Conservation (phyloP, 2,888 invertebrate genomes). For the Lymantria dispar region DNA sequence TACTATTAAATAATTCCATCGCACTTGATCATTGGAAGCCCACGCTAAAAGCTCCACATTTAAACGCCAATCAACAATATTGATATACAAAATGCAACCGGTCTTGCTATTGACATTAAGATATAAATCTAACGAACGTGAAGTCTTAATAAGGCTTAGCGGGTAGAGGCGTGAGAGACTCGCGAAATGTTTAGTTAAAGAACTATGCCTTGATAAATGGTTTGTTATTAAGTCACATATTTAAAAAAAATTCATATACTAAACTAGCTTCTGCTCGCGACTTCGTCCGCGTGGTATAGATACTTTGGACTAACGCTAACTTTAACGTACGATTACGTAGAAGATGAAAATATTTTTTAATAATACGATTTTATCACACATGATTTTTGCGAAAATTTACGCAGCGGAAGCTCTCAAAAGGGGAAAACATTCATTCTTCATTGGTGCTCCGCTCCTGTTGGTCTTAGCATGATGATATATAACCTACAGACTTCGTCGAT, state of each 20-base stretch:
- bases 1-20: slow-evolving; percentile 13
- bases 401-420: no score
- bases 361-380: no score
- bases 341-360: no score
- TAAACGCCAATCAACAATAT: slow-evolving; percentile 27
- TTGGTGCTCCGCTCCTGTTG: no score
- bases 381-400: no score
- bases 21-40: slow-evolving; percentile 7
- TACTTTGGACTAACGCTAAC: no score
- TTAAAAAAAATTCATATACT: neutral
- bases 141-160: slow-evolving; percentile 30
- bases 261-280: no score
- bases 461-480: no score
- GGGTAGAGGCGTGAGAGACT: slow-evolving; percentile 24
- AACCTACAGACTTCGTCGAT: no score
- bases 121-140: slow-evolving; percentile 33
- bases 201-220: slow-evolving; percentile 4
- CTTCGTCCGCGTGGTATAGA: no score
- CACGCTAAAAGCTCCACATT: slow-evolving; percentile 15
- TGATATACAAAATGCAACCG: slow-evolving; percentile 28
- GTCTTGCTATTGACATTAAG: slow-evolving; percentile 27
- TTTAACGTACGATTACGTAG: no score
- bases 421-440: no score
- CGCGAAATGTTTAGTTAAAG: slow-evolving; percentile 9
- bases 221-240: neutral